A percentile compares a stretch with the other conserved stretches of the same genome.
Evolutionary conservation across 2,888 invertebrate species (phyloP).

Genomic region (Drosophila lacicola): DNA sequence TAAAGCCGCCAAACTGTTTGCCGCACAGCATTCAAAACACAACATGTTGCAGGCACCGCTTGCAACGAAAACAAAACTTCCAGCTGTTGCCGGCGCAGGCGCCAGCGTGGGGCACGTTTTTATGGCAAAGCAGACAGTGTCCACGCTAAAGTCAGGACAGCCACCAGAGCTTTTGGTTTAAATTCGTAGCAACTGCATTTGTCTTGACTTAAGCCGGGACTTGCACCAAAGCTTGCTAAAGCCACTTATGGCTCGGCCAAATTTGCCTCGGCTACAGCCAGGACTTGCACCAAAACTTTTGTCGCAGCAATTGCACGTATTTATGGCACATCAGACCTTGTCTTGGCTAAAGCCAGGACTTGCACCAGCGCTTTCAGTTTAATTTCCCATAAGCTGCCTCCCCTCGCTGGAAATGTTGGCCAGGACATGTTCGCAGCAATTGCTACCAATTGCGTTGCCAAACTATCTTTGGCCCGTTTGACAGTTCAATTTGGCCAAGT

Average conservation of each 20-base stretch:
- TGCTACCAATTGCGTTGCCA: conserved; percentile 37
- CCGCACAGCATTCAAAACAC: conserved; percentile 72
- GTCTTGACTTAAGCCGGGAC: conserved; percentile 23
- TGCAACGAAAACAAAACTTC: conserved; percentile 69
- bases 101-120: background rate
- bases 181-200: conserved; percentile 7
- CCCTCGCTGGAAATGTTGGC: conserved; percentile 30
- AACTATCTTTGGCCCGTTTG: conserved; percentile 24
- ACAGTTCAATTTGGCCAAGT: conserved; percentile 40
- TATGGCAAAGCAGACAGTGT: conserved; percentile 5
- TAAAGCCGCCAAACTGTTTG: conserved; percentile 50
- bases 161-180: conserved; percentile 34
- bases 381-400: background rate
- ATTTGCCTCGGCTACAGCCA: conserved; percentile 18
- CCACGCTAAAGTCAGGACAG: conserved; percentile 20
- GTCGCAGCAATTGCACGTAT: conserved; percentile 1
- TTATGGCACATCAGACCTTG: background rate
- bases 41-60: conserved; percentile 64
- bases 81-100: conserved; percentile 8
- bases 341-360: conserved; percentile 23
- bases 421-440: conserved; percentile 23
- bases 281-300: conserved; percentile 41
- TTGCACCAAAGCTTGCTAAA: conserved; percentile 51
- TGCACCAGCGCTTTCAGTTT: conserved; percentile 50
- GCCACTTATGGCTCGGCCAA: conserved; percentile 3